Percentiles rank a stretch among this genome's conserved stretches.
These are phyloP conservation scores for Umimayanthus kanabou DNA, from an alignment of 92 coral and sea anemone species.

Conservation along the genomic window DNA sequence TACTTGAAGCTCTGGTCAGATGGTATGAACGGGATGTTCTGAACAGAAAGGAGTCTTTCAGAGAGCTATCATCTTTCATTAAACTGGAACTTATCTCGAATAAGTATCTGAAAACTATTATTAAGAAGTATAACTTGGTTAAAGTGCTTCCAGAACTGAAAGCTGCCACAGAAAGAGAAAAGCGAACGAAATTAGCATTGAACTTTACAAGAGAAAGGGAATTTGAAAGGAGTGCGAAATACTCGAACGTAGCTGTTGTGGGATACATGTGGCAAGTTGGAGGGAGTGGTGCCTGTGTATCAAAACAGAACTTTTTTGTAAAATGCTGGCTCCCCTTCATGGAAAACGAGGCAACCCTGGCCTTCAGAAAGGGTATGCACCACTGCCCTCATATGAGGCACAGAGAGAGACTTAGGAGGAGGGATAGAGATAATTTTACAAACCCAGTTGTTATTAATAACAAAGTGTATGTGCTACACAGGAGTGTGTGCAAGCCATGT, in stretches of 20 bases:
- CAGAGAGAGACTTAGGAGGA: not conserved
- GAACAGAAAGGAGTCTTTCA: not conserved
- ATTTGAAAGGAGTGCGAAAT: not conserved
- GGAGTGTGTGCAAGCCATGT: not conserved
- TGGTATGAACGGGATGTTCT: constrained; percentile 14
- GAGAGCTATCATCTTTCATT: not conserved
- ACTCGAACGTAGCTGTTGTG: constrained; percentile 14
- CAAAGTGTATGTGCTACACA: constrained; percentile 9
- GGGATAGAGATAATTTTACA: not conserved
- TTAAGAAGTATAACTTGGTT: not conserved
- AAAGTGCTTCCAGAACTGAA: constrained; percentile 29
- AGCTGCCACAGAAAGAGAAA: not conserved
- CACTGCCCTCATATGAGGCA: constrained; percentile 11
- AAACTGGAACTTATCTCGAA: constrained; percentile 13
- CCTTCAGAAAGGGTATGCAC: not conserved
- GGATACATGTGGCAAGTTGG: constrained; percentile 14
- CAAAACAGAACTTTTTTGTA: not conserved
- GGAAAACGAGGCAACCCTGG: not conserved
- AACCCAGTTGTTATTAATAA: constrained; percentile 7
- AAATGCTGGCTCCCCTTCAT: constrained; percentile 28
- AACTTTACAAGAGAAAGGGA: not conserved
- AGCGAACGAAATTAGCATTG: not conserved
- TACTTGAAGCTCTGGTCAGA: constrained; percentile 30
- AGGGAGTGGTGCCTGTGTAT: not conserved
- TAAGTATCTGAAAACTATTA: not conserved